Evolutionary conservation across 2,888 invertebrate genomes (phyloP).

Genomic region (Ormia ochracea): DNA sequence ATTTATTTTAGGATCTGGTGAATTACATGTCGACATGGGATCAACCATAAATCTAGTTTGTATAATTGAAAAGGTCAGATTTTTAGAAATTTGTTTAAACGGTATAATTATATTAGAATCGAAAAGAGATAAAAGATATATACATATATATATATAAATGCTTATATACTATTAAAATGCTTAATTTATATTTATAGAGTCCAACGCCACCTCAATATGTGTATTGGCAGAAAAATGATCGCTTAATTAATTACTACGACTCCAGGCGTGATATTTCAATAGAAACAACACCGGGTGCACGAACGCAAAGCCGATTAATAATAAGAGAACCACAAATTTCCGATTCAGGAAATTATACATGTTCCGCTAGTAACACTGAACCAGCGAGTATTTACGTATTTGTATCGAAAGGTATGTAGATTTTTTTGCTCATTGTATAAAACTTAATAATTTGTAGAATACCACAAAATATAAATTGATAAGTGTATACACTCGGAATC

Average conservation of each 20-base stretch:
- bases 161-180: no score
- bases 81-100: no score
- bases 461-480: no score
- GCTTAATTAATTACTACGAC: slow-evolving; percentile 95
- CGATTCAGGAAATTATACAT: slow-evolving; percentile 94
- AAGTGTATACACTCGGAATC: no score
- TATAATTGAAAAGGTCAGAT: slow-evolving; percentile 91
- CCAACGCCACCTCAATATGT: slow-evolving; percentile 95
- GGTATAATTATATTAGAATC: no score
- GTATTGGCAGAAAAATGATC: slow-evolving; percentile 96
- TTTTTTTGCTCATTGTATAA: not conserved
- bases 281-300: slow-evolving; percentile 88
- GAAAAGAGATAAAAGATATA: no score
- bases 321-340: slow-evolving; percentile 88
- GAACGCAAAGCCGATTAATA: slow-evolving; percentile 90
- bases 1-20: slow-evolving; percentile 90
- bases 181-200: slow-evolving; percentile 80
- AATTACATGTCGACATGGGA: slow-evolving; percentile 93
- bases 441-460: no score
- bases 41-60: slow-evolving; percentile 92
- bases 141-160: no score
- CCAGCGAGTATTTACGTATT: slow-evolving; percentile 92
- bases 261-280: slow-evolving; percentile 88
- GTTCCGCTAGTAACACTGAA: slow-evolving; percentile 92
- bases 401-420: slow-evolving; percentile 86